Base-by-base conservation (phyloP, 2,113 vertebrate species). In the Anthoscopus minutus region DNA sequence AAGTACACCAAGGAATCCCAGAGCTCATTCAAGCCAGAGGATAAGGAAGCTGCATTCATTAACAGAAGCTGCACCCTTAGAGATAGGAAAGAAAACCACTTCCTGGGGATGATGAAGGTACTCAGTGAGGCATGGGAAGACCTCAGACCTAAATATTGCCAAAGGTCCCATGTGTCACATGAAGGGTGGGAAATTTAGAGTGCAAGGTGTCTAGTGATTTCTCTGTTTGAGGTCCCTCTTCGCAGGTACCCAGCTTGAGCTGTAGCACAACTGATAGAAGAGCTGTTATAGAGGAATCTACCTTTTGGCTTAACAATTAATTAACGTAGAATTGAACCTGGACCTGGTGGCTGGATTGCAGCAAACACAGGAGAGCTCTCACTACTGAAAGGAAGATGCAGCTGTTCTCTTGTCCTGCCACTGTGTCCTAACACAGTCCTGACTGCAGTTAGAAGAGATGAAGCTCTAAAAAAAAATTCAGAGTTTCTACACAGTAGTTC, bases 291-390 rank as follows among this genome's bases (percentile, higher is more conserved):
- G 17, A 72, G 35, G 21, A 66, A 19, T 48, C 40, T 61, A 5
- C 19, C 15, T 48, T 50, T 86, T 1, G 1, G 20, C 22, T 76
- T 44, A 31, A 20, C 8, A 2, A 13, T 10, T 33, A 40, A 48
- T 25, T n/a, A n/a, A 24, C 0, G 0, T 15, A 27, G 31, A 89
- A 51, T 38, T 1, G 0, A 78, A 56, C 42, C 42, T 42, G 33
- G 22, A 33, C 45, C 16, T 28, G 33, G 18, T 84, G 67, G 6
- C 37, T n/a, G 42, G 7, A 23, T n/a, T 51, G 27, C 23, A 18
- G 44, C n/a, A n/a, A 13, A 27, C 30, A 51, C 8, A n/a, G 18
- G 33, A 76, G 27, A 25, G 15, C 6, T 18, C 7, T 78, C 42
- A 20, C 28, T 48, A 19, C 42, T 81, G 40, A 44, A 45, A n/a